Conservation (phyloP, 2,888 invertebrate species). For the Ochropleura plecta region DNA sequence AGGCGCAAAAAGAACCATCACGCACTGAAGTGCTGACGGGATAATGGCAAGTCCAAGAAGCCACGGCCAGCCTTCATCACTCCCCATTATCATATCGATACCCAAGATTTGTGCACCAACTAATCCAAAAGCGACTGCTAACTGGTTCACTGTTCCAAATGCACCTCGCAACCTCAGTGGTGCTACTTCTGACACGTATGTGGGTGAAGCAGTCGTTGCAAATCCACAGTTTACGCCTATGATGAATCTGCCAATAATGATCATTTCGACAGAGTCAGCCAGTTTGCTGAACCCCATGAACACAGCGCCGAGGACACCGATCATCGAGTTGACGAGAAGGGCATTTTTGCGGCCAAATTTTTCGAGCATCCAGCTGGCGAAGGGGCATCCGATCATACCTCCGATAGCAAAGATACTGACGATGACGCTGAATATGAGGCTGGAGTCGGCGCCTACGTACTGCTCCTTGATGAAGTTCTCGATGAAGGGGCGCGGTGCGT, state of each 20-base stretch:
- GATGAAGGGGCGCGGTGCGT: slow-evolving; percentile 92
- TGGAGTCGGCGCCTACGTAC: slow-evolving; percentile 84
- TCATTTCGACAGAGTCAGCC: slow-evolving; percentile 92
- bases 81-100: slow-evolving; percentile 86
- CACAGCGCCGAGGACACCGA: slow-evolving; percentile 92
- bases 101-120: slow-evolving; percentile 86
- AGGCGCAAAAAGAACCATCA: slow-evolving; percentile 84
- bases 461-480: slow-evolving; percentile 91
- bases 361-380: slow-evolving; percentile 94
- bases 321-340: slow-evolving; percentile 91
- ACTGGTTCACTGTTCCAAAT: slow-evolving; percentile 88
- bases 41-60: slow-evolving; percentile 85
- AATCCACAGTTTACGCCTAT: slow-evolving; percentile 94
- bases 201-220: slow-evolving; percentile 88
- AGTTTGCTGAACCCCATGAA: slow-evolving; percentile 93
- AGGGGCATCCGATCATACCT: slow-evolving; percentile 94
- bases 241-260: slow-evolving; percentile 93
- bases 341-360: slow-evolving; percentile 93
- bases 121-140: slow-evolving; percentile 87
- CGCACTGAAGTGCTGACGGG: slow-evolving; percentile 82
- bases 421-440: slow-evolving; percentile 91
- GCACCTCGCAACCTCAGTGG: slow-evolving; percentile 85
- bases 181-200: slow-evolving; percentile 88
- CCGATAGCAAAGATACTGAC: slow-evolving; percentile 95
- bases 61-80: slow-evolving; percentile 87